Percentiles rank a stretch among this genome's conserved stretches.
phyloP scores from a whole-genome alignment of 1,140 invertebrate species.

The Pseudomyrmex flavicornis region DNA sequence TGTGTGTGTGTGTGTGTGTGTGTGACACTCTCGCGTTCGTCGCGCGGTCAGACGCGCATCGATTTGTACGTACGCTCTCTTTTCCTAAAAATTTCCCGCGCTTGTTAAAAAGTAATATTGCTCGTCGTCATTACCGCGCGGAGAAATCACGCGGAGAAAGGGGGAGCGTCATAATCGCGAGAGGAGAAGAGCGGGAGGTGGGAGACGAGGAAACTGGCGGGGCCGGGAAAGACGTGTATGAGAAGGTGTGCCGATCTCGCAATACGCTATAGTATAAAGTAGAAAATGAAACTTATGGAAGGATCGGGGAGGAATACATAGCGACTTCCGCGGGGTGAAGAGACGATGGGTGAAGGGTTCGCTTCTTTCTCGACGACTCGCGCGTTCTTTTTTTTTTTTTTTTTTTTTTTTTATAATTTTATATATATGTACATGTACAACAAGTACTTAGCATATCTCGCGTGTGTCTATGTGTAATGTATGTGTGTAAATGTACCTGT shows the following conservation, averaged over 20 bases:
- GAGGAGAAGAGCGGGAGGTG: slow-evolving; percentile 20
- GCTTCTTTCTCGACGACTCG: slow-evolving; percentile 45
- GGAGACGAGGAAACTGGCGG: neutral
- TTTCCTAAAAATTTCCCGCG: slow-evolving; percentile 44
- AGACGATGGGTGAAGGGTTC: slow-evolving; percentile 22
- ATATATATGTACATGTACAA: slow-evolving; percentile 56
- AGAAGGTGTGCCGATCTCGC: slow-evolving; percentile 35
- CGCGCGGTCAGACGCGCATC: slow-evolving; percentile 8
- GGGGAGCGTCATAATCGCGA: slow-evolving; percentile 14
- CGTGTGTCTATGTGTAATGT: slow-evolving; percentile 39
- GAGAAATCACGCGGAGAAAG: slow-evolving; percentile 53
- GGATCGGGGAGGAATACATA: slow-evolving; percentile 1
- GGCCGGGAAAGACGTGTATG: neutral
- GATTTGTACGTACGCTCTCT: slow-evolving; percentile 56
- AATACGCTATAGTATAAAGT: slow-evolving; percentile 41
- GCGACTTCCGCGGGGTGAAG: neutral
- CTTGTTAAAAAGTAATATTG: slow-evolving; percentile 78
- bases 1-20: neutral
- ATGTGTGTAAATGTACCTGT: slow-evolving; percentile 13
- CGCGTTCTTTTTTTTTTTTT: neutral
- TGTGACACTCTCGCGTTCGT: slow-evolving; percentile 23
- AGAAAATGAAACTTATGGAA: slow-evolving; percentile 23
- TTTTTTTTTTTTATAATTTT: slow-evolving; percentile 12
- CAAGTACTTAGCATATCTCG: slow-evolving; percentile 53
- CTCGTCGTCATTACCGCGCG: slow-evolving; percentile 73